These are phyloP conservation scores for Archilochus colubris DNA, from an alignment of 2,113 vertebrate species.

Conservation along the genomic window DNA sequence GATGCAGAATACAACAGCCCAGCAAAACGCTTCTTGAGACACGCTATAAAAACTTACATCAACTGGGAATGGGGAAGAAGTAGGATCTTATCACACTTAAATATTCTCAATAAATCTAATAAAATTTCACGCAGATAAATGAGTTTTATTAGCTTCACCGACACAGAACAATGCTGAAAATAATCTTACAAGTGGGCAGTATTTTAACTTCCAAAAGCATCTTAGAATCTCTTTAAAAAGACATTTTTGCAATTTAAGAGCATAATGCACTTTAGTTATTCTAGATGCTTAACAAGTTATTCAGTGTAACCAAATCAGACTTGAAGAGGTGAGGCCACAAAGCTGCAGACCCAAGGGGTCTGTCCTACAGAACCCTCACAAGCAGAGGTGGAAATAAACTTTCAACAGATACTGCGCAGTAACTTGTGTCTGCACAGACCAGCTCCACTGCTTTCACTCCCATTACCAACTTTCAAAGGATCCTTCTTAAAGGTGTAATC, in stretches of 20 bases:
- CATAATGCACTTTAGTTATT: neutral
- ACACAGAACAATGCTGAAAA: neutral
- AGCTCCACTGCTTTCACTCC: neutral
- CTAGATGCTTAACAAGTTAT: neutral
- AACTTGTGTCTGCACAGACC: neutral
- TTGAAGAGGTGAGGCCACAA: neutral
- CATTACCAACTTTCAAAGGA: neutral
- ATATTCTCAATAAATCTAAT: neutral
- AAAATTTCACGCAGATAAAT: neutral
- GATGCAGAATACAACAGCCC: neutral
- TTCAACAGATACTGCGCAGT: neutral
- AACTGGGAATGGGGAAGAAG: neutral
- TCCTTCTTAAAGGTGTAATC: neutral
- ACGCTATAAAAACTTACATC: neutral
- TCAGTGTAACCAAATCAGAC: neutral
- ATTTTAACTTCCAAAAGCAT: neutral
- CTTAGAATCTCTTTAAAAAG: neutral
- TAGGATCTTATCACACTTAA: neutral
- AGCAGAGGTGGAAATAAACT: neutral
- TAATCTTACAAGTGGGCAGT: neutral
- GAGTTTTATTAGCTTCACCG: neutral
- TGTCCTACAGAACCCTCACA: neutral
- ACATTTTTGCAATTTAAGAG: neutral
- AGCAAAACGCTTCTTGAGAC: neutral
- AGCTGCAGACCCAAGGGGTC: neutral